Evolutionary conservation across 1,140 invertebrate genomes (phyloP), one percentile per base, ranked within the genome.

Genomic region (Mycetomoellerius zeteki): DNA sequence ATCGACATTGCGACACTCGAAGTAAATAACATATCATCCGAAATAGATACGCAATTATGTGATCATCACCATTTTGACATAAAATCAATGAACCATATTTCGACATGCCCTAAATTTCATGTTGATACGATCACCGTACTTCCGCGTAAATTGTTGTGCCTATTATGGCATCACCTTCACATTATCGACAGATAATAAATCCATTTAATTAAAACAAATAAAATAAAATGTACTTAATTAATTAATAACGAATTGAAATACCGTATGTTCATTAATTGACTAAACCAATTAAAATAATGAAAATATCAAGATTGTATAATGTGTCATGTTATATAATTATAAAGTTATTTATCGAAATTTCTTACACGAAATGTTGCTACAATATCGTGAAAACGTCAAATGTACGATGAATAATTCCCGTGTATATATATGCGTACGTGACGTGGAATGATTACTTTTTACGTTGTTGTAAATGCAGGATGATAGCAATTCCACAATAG

Each of bases 41-140:
- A 75, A 84, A 84, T 82, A 73, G 80, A 82, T 73, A 81, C 24
- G 50, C 50, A 84, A 84, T 84, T 84, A 84, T 84, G 52, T 37
- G 54, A 84, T 84, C 69, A 62, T 84, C 69, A 80, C 33, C 77
- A 60, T 84, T 75, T 60, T 75, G 80, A 73, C 80, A 12, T 30
- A 60, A 73, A 84, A 84, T 84, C 69, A 75, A 84, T 84, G 52
- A 58, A 81, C 64, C 80, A 60, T 60, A 75, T 84, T 60, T 60
- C 27, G 69, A 58, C 14, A n/a, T 75, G 54, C 14, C 27, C 54
- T n/a, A 84, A 47, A 75, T 84, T 84, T 60, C 37, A 14, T 43
- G 30, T 81, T 69, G 37, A 65, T 65, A 65, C 12, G 12, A 58
- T 82, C n/a, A 19, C 8, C 21, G n/a, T 30, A 80, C 62, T 67